Base-by-base conservation (phyloP, 2,888 invertebrate genomes). In the Sphinx pinastri region DNA sequence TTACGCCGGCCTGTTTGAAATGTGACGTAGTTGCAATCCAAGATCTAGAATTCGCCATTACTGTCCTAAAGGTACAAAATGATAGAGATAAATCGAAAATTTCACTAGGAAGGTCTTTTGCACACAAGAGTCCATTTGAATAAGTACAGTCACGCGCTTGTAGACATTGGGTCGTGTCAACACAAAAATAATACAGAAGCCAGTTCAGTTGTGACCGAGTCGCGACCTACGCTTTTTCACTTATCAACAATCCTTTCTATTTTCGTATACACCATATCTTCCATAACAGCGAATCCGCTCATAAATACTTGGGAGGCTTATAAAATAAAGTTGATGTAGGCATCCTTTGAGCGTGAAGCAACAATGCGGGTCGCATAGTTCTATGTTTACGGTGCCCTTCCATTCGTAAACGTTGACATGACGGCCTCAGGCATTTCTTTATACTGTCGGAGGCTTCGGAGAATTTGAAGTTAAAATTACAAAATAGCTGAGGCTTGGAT, bases 241-340 rank as follows among this genome's bases (percentile, higher is more conserved):
- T 38, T 38, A 38, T 38, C 38, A 38, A 38, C 38, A 38, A 38
- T 38, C 54, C 10, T 59, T 25, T 25, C 8, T 59, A 59, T n/a
- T 59, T 14, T 59, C n/a, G 10, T n/a, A 25, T 45, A 11, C 1
- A 49, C 19, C 47, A 63, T 16, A 45, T 60, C 60, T 49, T 47
- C 13, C 63, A 63, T 8, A 63, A 63, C 63, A 63, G 49, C 55
- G 19, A 63, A 16, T 49, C 16, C 13, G 13, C 19, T 47, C 60
- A 60, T 59, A 38, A 60, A 60, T 60, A 60, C 16, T 60, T 49
- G 19, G 11, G 49, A 47, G 57, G 19, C 57, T 57, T 63, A 63
- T 63, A 63, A 63, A 63, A 63, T 63, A 49, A 60, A 63, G 63
- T 63, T 47, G 13, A 63, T 47, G 16, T 16, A 63, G 63, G 63